Conservation (phyloP, 2,113 vertebrate genomes). For the Sinocyclocheilus anshuiensis region DNA sequence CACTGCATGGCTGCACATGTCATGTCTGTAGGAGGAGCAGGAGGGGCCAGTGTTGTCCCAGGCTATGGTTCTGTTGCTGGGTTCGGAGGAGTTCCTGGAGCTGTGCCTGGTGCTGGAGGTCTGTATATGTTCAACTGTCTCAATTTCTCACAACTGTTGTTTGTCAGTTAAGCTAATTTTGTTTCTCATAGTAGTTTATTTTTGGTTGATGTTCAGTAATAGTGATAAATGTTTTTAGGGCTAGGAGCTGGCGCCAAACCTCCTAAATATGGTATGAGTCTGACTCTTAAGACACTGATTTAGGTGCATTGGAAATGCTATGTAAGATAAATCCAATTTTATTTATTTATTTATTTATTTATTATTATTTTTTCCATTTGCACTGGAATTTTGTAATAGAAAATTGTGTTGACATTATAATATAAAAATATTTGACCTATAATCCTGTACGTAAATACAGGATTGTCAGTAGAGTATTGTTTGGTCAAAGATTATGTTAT, state of each 20-base stretch:
- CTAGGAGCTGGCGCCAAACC: slow-evolving; percentile 36
- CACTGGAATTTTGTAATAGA: not conserved
- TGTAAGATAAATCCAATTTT: not conserved
- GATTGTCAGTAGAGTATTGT: not conserved
- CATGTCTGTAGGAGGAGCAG: slow-evolving; percentile 44
- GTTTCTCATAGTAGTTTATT: not conserved
- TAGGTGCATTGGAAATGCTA: not conserved
- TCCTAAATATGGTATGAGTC: slow-evolving; percentile 43
- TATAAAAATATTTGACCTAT: not conserved
- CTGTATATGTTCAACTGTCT: not conserved
- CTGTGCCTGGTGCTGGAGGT: slow-evolving; percentile 45
- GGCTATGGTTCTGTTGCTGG: slow-evolving; percentile 50
- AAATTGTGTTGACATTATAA: not conserved
- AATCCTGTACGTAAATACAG: not conserved
- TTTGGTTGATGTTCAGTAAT: not conserved
- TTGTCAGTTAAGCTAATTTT: not conserved
- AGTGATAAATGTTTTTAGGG: slow-evolving; percentile 5
- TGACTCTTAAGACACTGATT: not conserved
- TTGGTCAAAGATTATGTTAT: not conserved
- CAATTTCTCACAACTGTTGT: not conserved
- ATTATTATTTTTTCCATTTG: not conserved
- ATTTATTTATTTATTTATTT: too few species aligned
- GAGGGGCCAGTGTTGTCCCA: slow-evolving; percentile 45
- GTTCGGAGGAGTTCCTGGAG: slow-evolving; percentile 48
- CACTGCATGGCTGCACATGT: not conserved